Evolutionary conservation across 2,113 vertebrate species (phyloP), one percentile per base, ranked within the genome.

Genomic region (Eolophus roseicapilla): DNA sequence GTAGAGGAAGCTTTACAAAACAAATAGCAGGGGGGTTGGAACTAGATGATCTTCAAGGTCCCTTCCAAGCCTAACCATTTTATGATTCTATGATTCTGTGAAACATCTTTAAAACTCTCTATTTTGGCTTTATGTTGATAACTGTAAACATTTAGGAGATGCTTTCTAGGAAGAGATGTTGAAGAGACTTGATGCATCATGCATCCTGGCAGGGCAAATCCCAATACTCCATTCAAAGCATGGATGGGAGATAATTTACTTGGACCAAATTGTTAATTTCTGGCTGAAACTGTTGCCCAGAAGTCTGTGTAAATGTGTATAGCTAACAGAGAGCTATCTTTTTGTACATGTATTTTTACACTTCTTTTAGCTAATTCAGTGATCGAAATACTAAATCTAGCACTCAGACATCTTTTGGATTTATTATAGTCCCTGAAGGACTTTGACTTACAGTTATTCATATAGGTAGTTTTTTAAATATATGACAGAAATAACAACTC

Each of bases 391-490:
- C 39, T 97, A 90, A 84, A 91, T 94, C 74, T 85, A 95, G 29
- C 25, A 41, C 35, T 94, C 27, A 55, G 93, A 81, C 82, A 87
- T 71, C 15, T 91, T 90, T 84, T 90, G 83, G n/a, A 92, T 95
- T 96, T 95, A 86, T 90, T 79, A 39, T 62, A 70, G 77, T 90
- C 86, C 86, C 82, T 91, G 84, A 93, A 92, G 90, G 86, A 82
- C 65, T 95, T 82, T 95, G 69, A 49, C 70, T 95, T 96, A 86
- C 17, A 82, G 17, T 95, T 95, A 91, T 63, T 86, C 71, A 81
- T 86, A 77, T 65, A 94, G 73, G 67, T 92, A 91, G 57, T 91
- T 96, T 86, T 93, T 82, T 44, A 88, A 95, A 95, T 93, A 94
- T 93, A 81, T 96, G 64, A 65, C 57, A 82, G 78, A 93, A 96